These are phyloP conservation scores for Mythimna vitellina DNA, from an alignment of 2,888 invertebrate genomes.

Conservation along the genomic window DNA sequence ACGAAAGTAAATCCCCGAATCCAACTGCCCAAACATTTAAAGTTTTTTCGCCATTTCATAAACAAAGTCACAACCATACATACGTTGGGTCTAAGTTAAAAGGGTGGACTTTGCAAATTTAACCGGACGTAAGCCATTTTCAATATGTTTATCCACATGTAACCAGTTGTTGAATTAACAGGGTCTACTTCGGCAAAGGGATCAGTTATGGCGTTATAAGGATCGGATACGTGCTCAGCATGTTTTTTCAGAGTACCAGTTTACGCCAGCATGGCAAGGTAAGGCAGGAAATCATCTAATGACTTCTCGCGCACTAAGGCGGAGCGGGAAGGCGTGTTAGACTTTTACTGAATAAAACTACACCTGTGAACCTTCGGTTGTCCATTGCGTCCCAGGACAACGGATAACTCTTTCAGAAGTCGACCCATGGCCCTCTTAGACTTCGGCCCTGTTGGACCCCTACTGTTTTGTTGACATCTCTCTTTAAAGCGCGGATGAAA, in stretches of 20 bases:
- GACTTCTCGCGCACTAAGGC: too few species aligned
- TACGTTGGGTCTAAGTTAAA: conserved; percentile 1
- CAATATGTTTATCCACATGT: conserved; percentile 57
- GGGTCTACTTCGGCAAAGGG: conserved; percentile 45
- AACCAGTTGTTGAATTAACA: conserved; percentile 56
- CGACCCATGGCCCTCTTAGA: too few species aligned
- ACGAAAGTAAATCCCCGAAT: conserved; percentile 20
- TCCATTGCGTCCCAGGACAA: too few species aligned
- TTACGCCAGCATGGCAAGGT: background rate
- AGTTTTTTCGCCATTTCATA: conserved; percentile 28
- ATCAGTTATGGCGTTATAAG: conserved; percentile 49
- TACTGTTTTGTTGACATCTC: too few species aligned
- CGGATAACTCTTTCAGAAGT: too few species aligned
- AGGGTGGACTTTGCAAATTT: conserved; percentile 56
- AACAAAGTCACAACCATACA: conserved; percentile 29
- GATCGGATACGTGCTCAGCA: conserved; percentile 29
- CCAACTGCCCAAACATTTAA: background rate
- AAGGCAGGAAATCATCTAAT: too few species aligned
- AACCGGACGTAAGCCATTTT: conserved; percentile 54
- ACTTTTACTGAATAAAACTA: too few species aligned
- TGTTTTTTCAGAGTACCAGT: conserved; percentile 1
- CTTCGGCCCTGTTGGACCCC: too few species aligned
- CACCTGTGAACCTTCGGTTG: too few species aligned
- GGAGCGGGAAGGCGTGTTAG: too few species aligned
- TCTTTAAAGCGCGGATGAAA: too few species aligned